Conservation (phyloP, 2,797 vertebrate species). For the Protosalanx chinensis region DNA sequence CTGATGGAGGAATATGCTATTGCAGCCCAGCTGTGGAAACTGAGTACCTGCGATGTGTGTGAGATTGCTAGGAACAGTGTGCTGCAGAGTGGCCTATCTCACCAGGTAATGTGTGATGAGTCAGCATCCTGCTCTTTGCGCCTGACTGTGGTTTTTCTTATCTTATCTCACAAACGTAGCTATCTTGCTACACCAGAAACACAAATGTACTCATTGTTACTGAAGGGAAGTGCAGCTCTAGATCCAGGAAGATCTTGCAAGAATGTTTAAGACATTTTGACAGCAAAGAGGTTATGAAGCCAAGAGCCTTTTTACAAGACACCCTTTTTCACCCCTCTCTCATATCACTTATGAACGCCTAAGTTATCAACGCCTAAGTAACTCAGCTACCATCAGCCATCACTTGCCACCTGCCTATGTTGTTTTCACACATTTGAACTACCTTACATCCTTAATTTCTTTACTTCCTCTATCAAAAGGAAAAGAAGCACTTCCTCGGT, state of each 20-base stretch:
- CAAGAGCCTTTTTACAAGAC: not conserved
- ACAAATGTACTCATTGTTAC: not conserved
- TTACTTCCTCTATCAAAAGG: conserved; percentile 69
- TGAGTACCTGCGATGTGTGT: conserved; percentile 93
- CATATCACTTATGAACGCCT: not conserved
- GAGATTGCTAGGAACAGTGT: conserved; percentile 97
- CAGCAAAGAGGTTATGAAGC: not conserved
- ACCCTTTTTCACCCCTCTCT: too few relatives aligned
- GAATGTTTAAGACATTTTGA: not conserved
- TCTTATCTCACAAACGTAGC: not conserved
- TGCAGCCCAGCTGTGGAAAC: conserved; percentile 96
- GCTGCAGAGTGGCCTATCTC: conserved; percentile 90
- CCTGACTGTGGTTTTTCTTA: not conserved
- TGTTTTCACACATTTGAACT: not conserved
- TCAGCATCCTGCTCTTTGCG: too few relatives aligned
- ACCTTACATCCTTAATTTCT: not conserved
- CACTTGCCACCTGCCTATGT: not conserved
- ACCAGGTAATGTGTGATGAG: conserved; percentile 74
- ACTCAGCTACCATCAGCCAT: not conserved
- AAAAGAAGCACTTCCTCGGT: conserved; percentile 92
- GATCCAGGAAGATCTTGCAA: not conserved
- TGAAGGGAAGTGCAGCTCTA: too few relatives aligned
- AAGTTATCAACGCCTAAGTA: not conserved
- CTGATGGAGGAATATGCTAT: conserved; percentile 99
- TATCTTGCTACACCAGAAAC: not conserved